Evolutionary conservation across 2,113 vertebrate genomes (phyloP).

Genomic region (Puffinus mauretanicus): DNA sequence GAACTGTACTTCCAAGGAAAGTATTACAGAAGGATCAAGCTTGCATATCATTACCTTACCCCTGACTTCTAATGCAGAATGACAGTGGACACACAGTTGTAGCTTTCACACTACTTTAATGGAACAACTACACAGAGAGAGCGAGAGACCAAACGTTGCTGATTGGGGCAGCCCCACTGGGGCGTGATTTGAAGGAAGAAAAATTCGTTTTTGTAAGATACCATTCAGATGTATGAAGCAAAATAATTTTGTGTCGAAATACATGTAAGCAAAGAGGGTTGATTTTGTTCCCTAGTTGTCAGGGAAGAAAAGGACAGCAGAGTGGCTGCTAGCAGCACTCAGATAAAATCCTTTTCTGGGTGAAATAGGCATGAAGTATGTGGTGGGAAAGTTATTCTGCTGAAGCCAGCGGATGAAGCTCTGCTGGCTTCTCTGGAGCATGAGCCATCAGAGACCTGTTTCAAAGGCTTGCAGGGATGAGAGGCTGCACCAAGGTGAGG

Average conservation of each 20-base stretch:
- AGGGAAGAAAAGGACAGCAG: not conserved
- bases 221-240: not conserved
- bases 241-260: not conserved
- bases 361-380: not conserved
- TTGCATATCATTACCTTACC: slow-evolving; percentile 14
- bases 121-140: not conserved
- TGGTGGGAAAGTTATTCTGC: not conserved
- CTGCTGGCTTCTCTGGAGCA: not conserved
- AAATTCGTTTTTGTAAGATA: not conserved
- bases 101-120: slow-evolving; percentile 37
- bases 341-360: not conserved
- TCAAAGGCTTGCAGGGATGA: not conserved
- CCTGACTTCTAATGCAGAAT: slow-evolving; percentile 29
- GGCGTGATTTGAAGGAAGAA: not conserved
- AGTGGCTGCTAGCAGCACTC: not conserved
- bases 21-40: slow-evolving; percentile 38
- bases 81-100: slow-evolving; percentile 45
- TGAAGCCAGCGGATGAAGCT: not conserved
- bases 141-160: not conserved
- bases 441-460: not conserved
- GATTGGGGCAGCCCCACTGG: not conserved
- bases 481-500: not conserved
- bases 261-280: not conserved
- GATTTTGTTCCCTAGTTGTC: not conserved
- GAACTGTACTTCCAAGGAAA: slow-evolving; percentile 31